These are phyloP conservation scores for Pilophorus perplexus DNA, from an alignment of 2,888 invertebrate species.

Conservation along the genomic window DNA sequence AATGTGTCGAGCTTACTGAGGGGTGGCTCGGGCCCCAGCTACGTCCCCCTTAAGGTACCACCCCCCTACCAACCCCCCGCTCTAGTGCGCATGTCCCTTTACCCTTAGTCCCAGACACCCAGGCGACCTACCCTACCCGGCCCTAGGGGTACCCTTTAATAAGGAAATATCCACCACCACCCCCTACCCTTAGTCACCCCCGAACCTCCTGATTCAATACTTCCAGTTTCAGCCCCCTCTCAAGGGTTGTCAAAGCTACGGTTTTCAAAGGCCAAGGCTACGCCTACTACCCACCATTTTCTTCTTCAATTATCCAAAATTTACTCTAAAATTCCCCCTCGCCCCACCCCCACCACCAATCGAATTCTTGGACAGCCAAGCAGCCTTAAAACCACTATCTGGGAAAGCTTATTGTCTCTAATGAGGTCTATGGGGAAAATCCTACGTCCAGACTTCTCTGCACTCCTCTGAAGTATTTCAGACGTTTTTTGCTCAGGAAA, in stretches of 20 bases:
- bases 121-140: conserved; percentile 39
- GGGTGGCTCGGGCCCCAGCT: conserved; percentile 1
- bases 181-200: not conserved
- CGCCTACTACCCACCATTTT: conserved; percentile 30
- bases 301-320: not conserved
- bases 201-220: conserved; percentile 35
- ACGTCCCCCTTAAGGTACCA: not conserved
- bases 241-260: conserved; percentile 15
- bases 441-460: too few species aligned
- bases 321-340: too few species aligned
- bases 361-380: too few species aligned
- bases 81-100: conserved; percentile 29
- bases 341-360: too few species aligned
- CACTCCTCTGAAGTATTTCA: too few species aligned
- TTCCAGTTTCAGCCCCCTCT: conserved; percentile 28
- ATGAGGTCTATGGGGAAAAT: too few species aligned
- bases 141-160: conserved; percentile 38
- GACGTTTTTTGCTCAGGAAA: too few species aligned
- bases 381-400: too few species aligned
- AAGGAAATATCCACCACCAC: conserved; percentile 36
- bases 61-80: conserved; percentile 28
- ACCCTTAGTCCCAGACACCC: conserved; percentile 36
- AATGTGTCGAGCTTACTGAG: conserved; percentile 30
- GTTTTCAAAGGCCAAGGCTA: conserved; percentile 39
- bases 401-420: too few species aligned